Base-by-base conservation (phyloP, 2,888 invertebrate species). In the Erynnis tages region DNA sequence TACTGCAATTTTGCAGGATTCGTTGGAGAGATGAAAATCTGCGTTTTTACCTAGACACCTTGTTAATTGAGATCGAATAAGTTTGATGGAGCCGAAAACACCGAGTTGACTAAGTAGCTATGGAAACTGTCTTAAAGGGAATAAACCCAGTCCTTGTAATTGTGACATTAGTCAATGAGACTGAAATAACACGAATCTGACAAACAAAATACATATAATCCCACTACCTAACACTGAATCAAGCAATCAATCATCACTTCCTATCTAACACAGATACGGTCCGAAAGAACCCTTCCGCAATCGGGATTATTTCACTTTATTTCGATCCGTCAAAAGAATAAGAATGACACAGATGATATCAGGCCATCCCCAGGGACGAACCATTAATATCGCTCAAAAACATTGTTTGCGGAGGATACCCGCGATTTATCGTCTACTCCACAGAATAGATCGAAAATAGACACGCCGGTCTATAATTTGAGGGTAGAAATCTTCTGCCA, bases 361-460 rank as follows among this genome's bases (percentile, higher is more conserved):
- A 60, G 65, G 65, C 63, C 50, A 45, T 56, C 74, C 68, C 66
- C 38, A 37, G 64, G 62, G 38, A 46, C 25, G 68, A 59, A 67
- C 74, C 79, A 82, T 82, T 84, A 82, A 84, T 84, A 85, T 70
- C 76, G 76, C 71, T 84, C 84, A 80, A 74, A 79, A 79, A 81
- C 82, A 82, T 79, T 83, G 82, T 84, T 84, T 83, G 82, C 67
- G 64, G 71, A 80, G 79, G 79, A 79, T 73, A 71, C 72, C 75
- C 69, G 69, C 79, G 79, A 83, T 83, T 83, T 82, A 80, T 82
- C 70, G 79, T 63, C 57, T 44, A 35, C 54, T 52, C 44, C 55
- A 41, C n/a, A 49, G 49, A 49, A 13, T n/a, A 6, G 21, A 16
- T 16, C 14, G 7, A 4, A 13, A 11, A 13, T 30, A 30, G 17